Percentiles rank a stretch among this genome's conserved stretches.
Conservation (phyloP, 2,797 vertebrate genomes). For the Nyctalus aviator region DNA sequence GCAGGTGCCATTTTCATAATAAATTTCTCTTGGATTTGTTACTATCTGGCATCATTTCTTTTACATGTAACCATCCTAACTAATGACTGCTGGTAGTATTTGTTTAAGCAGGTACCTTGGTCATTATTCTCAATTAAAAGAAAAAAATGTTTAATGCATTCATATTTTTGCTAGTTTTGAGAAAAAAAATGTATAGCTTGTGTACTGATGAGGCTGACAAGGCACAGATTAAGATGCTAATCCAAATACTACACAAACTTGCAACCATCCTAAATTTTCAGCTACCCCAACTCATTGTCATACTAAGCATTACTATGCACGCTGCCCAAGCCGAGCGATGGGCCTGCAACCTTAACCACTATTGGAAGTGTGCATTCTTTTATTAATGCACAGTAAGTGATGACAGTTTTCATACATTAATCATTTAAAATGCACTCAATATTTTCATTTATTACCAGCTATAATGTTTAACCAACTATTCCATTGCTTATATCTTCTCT, state of each 20-base stretch:
- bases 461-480: slow-evolving; percentile 82
- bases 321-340: slow-evolving; percentile 87
- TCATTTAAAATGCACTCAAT: slow-evolving; percentile 88
- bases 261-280: slow-evolving; percentile 90
- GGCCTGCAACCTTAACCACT: slow-evolving; percentile 86
- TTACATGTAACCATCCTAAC: slow-evolving; percentile 94
- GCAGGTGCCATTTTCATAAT: slow-evolving; percentile 99
- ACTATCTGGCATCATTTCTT: slow-evolving; percentile 98
- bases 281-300: slow-evolving; percentile 91
- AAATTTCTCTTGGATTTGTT: slow-evolving; percentile 99
- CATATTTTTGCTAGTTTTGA: slow-evolving; percentile 82
- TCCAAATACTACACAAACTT: slow-evolving; percentile 91
- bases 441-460: slow-evolving; percentile 86
- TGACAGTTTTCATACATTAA: slow-evolving; percentile 87
- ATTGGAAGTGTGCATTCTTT: slow-evolving; percentile 85
- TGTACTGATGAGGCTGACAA: slow-evolving; percentile 85
- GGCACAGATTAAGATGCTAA: slow-evolving; percentile 89
- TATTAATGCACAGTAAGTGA: slow-evolving; percentile 86
- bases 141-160: slow-evolving; percentile 56
- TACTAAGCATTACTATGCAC: slow-evolving; percentile 89
- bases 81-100: slow-evolving; percentile 91
- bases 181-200: slow-evolving; percentile 72
- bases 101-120: slow-evolving; percentile 90
- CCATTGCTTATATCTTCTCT: slow-evolving; percentile 82
- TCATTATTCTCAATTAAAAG: slow-evolving; percentile 75